A percentile compares a stretch with the other conserved stretches of the same genome.
phyloP scores from a whole-genome alignment of 2,113 vertebrate genomes.

The Dissostichus mawsoni region DNA sequence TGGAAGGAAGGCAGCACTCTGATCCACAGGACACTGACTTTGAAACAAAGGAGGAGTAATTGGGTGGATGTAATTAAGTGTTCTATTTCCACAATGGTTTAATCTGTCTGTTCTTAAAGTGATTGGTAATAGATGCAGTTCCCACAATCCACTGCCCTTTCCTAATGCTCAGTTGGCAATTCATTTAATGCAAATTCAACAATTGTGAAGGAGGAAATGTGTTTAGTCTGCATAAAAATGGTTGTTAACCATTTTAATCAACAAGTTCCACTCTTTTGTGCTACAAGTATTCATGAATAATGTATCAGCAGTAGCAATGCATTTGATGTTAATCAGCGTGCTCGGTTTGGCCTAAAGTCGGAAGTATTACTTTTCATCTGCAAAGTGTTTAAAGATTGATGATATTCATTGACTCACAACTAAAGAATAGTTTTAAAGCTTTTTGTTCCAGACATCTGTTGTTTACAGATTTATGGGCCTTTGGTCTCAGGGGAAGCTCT shows the following conservation, averaged over 20 bases:
- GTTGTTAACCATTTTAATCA: slow-evolving; percentile 65
- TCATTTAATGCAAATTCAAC: slow-evolving; percentile 74
- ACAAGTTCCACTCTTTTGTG: slow-evolving; percentile 52
- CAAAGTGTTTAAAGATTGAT: slow-evolving; percentile 63
- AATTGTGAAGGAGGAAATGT: slow-evolving; percentile 58
- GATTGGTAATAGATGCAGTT: slow-evolving; percentile 34
- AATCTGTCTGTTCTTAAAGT: slow-evolving; percentile 61
- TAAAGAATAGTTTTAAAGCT: slow-evolving; percentile 59
- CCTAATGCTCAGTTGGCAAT: slow-evolving; percentile 72
- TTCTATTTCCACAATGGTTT: slow-evolving; percentile 54
- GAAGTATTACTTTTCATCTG: slow-evolving; percentile 52
- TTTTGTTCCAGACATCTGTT: slow-evolving; percentile 61
- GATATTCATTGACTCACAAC: slow-evolving; percentile 53
- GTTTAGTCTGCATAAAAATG: slow-evolving; percentile 61
- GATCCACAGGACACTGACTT: slow-evolving; percentile 45
- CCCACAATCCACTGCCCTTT: slow-evolving; percentile 58
- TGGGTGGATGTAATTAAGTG: slow-evolving; percentile 64
- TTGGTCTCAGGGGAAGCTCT: slow-evolving; percentile 42
- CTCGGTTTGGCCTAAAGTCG: slow-evolving; percentile 47
- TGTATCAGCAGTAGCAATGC: slow-evolving; percentile 59
- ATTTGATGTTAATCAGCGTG: slow-evolving; percentile 60
- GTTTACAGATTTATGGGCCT: slow-evolving; percentile 67
- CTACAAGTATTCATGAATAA: slow-evolving; percentile 61
- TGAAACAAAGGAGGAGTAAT: slow-evolving; percentile 61
- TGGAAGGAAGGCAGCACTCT: slow-evolving; percentile 19